Evolutionary conservation across 2,113 vertebrate genomes (phyloP).

Genomic region (Podilymbus podiceps): DNA sequence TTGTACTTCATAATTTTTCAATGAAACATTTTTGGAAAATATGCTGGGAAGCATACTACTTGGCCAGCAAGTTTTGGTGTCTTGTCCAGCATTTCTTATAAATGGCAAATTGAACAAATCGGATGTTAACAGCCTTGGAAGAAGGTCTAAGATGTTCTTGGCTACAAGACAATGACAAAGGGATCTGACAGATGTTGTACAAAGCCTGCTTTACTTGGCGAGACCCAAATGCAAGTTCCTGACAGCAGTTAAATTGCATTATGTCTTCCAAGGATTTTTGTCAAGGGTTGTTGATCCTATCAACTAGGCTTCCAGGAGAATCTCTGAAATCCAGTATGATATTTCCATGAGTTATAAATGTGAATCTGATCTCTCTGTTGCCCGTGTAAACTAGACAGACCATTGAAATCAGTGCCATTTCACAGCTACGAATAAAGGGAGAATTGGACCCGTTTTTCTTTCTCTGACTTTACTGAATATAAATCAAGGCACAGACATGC

Average conservation of each 20-base stretch:
- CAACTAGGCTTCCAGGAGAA: not conserved
- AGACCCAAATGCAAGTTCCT: not conserved
- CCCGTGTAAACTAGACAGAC: not conserved
- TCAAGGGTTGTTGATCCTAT: not conserved
- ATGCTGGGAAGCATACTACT: not conserved
- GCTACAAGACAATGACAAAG: not conserved
- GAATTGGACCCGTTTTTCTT: not conserved
- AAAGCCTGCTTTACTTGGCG: not conserved
- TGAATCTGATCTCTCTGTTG: not conserved
- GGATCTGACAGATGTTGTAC: not conserved
- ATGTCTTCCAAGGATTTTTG: not conserved
- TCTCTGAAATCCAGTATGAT: not conserved
- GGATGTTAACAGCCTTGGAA: not conserved
- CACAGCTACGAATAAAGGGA: not conserved
- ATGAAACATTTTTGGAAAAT: not conserved
- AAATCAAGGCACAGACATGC: constrained; percentile 30
- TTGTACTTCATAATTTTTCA: not conserved
- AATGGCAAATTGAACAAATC: not conserved
- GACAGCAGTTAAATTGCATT: not conserved
- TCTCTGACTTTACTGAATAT: constrained; percentile 17
- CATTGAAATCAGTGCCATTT: not conserved
- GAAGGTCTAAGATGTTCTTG: not conserved
- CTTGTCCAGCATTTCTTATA: not conserved
- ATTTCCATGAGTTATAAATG: not conserved
- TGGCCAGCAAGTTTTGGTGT: not conserved